Evolutionary conservation across 1,140 invertebrate genomes (phyloP).

Genomic region (Thaumatotibia leucotreta): DNA sequence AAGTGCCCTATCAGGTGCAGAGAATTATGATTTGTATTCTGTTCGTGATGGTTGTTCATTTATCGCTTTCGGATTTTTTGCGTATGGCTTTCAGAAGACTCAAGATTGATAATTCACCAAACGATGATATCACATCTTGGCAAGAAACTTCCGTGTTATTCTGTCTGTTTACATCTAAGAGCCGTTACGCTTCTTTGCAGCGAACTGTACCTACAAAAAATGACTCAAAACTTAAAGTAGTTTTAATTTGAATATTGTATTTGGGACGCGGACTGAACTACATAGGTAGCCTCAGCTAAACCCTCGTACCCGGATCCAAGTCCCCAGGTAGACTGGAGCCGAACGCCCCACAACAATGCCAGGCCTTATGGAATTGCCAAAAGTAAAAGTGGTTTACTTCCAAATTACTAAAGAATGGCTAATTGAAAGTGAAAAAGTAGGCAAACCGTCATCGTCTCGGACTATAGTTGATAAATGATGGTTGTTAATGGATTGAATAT

Average conservation of each 20-base stretch:
- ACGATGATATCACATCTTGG: not conserved
- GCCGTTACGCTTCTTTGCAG: constrained; percentile 5
- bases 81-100: not conserved
- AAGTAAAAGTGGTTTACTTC: constrained; percentile 25
- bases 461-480: constrained; percentile 8
- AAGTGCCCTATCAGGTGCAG: too few relatives aligned
- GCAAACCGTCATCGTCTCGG: constrained; percentile 14
- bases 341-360: not conserved
- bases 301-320: not conserved
- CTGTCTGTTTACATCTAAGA: not conserved
- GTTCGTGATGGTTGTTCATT: not conserved
- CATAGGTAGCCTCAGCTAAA: not conserved
- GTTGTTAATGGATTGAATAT: constrained; percentile 18
- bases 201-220: not conserved
- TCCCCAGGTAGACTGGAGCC: not conserved
- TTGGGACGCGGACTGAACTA: not conserved
- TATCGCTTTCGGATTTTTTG: not conserved
- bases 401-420: constrained; percentile 26
- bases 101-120: not conserved
- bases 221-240: constrained; percentile 1
- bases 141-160: constrained; percentile 2
- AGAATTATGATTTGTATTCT: not conserved
- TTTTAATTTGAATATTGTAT: not conserved
- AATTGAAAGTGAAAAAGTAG: constrained; percentile 33
- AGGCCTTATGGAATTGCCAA: constrained; percentile 3